phyloP scores from a whole-genome alignment of 1,140 invertebrate genomes.

The Heliconius hewitsoni region DNA sequence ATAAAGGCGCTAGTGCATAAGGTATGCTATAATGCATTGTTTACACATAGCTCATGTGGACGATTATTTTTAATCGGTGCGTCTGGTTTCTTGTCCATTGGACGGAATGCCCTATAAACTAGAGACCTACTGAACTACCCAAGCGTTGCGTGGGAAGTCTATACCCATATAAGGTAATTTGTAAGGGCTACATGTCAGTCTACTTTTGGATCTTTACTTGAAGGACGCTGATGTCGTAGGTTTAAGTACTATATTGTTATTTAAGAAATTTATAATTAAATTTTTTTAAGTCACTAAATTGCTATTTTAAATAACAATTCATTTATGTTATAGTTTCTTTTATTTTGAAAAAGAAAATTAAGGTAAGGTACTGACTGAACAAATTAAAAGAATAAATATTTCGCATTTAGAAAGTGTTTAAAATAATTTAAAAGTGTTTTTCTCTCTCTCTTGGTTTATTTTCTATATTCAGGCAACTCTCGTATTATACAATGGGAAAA shows the following conservation, averaged over 20 bases:
- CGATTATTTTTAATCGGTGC: slow-evolving; percentile 45
- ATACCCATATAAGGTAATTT: neutral
- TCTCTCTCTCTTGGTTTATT: no score
- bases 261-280: no score
- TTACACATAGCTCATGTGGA: slow-evolving; percentile 42
- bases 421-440: no score
- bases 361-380: no score
- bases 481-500: no score
- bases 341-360: no score
- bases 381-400: no score
- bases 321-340: no score
- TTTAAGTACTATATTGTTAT: neutral
- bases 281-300: no score
- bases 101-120: slow-evolving; percentile 38
- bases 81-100: slow-evolving; percentile 42
- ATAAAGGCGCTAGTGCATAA: slow-evolving; percentile 38
- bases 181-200: neutral
- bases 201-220: neutral
- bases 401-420: no score
- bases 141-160: slow-evolving; percentile 18
- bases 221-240: neutral
- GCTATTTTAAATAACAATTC: no score
- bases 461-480: no score
- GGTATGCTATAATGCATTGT: slow-evolving; percentile 43
- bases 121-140: slow-evolving; percentile 46